Evolutionary conservation across 2,797 vertebrate genomes (phyloP), one percentile per base, ranked within the genome.

Genomic region (Ctenochaetus hawaiiensis): DNA sequence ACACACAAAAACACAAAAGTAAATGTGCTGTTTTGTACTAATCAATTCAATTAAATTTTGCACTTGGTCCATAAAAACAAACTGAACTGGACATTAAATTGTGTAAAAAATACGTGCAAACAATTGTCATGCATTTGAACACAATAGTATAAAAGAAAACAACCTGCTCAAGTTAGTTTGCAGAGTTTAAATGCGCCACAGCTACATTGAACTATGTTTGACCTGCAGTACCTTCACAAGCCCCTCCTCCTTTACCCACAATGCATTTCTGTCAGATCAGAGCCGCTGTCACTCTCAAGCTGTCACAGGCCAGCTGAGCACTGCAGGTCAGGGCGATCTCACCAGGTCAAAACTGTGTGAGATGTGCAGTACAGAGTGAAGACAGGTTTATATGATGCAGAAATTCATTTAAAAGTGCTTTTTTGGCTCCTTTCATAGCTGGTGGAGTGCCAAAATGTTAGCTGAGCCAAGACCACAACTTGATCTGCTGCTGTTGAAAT

Each of bases 201-300:
- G 54, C 49, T 52, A 56, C 22, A 34, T 0, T 72, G 57, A 82
- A 72, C 78, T 77, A 39, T 52, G 6, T 64, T 48, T 75, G 66
- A 83, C 70, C 58, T 44, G 10, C 44, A 11, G 59, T 22, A 51
- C 14, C 56, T 47, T 12, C 65, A 18, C 16, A 43, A 23, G 22
- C 30, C 44, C 20, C 65, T 60, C n/a, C 57, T 37, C 51, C 26
- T 65, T 74, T 53, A 78, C 59, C 57, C 66, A 61, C 12, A 30
- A 43, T 54, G 43, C 60, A 67, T 60, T 77, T 71, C 43, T 41
- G 20, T 54, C 68, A 37, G 65, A 16, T 53, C 13, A 5, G 41
- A 39, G 41, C 47, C 61, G 71, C 69, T 66, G 78, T 78, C 23
- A 48, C n/a, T 63, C 23, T 77, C 68, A 68, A 54, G 45, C 69